These are phyloP conservation scores for Eupeodes corollae DNA, from an alignment of 1,140 invertebrate genomes.

Conservation along the genomic window DNA sequence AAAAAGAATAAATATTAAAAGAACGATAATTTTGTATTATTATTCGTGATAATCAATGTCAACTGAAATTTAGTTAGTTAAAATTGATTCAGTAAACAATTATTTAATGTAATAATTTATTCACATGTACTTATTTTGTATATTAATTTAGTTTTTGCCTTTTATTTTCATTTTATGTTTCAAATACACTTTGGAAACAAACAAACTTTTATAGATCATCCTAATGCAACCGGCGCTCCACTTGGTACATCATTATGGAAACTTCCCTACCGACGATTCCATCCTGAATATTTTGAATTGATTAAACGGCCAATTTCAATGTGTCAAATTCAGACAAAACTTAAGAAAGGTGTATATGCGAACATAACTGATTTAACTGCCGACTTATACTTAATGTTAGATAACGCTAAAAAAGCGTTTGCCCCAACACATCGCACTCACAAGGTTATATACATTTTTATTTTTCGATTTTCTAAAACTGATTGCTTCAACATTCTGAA, in stretches of 20 bases:
- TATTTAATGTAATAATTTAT: background rate
- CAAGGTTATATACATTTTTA: slow-evolving; percentile 46
- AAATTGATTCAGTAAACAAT: too few relatives aligned
- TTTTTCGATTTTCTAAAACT: background rate
- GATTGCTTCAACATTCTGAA: slow-evolving; percentile 36
- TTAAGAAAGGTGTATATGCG: slow-evolving; percentile 75
- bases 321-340: slow-evolving; percentile 82
- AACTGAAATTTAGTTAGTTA: too few relatives aligned
- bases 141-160: slow-evolving; percentile 39
- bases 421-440: slow-evolving; percentile 73
- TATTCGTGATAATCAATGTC: too few relatives aligned
- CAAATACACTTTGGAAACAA: slow-evolving; percentile 6
- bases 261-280: slow-evolving; percentile 76
- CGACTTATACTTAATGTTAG: slow-evolving; percentile 96
- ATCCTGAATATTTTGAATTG: slow-evolving; percentile 96
- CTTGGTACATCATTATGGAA: slow-evolving; percentile 87
- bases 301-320: slow-evolving; percentile 94
- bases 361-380: slow-evolving; percentile 81
- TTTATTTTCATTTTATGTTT: background rate
- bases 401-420: slow-evolving; percentile 92
- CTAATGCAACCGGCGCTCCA: slow-evolving; percentile 44
- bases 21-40: too few relatives aligned
- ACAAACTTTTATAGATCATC: slow-evolving; percentile 30
- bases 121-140: background rate
- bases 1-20: too few relatives aligned